These are phyloP conservation scores for Andricus curvator DNA, from an alignment of 2,888 invertebrate species.

Conservation along the genomic window DNA sequence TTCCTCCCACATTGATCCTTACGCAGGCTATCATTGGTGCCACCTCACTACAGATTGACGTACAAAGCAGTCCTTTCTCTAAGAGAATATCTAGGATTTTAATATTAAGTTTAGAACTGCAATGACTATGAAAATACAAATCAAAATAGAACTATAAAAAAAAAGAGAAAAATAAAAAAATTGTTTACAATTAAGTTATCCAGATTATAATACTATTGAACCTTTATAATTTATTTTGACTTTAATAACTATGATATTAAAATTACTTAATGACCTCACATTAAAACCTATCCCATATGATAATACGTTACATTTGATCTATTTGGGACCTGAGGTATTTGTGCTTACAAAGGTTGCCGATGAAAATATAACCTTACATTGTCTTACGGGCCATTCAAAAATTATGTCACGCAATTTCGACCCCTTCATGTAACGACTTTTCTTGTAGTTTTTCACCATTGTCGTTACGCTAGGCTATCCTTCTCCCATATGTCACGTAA, in stretches of 20 bases:
- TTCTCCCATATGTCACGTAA: too few species aligned
- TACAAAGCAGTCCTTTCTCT: neutral
- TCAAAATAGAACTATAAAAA: neutral
- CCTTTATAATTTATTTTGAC: neutral
- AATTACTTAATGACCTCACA: neutral
- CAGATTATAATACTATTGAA: neutral
- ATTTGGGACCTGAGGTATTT: neutral
- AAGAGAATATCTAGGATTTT: neutral
- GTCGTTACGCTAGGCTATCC: too few species aligned
- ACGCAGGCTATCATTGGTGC: neutral
- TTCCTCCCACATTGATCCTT: constrained; percentile 1
- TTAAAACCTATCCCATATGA: neutral
- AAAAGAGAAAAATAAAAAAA: neutral
- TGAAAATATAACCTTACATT: neutral
- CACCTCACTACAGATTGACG: neutral
- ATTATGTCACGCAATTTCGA: too few species aligned
- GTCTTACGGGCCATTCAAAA: neutral
- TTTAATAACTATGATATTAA: neutral
- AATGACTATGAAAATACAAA: neutral
- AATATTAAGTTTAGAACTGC: neutral
- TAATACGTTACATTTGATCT: neutral
- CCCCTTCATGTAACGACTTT: too few species aligned
- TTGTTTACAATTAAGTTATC: neutral
- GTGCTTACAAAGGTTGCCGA: neutral
- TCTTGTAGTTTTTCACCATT: too few species aligned